These are phyloP conservation scores for Hoplias malabaricus DNA, from an alignment of 2,113 vertebrate species.

Conservation along the genomic window DNA sequence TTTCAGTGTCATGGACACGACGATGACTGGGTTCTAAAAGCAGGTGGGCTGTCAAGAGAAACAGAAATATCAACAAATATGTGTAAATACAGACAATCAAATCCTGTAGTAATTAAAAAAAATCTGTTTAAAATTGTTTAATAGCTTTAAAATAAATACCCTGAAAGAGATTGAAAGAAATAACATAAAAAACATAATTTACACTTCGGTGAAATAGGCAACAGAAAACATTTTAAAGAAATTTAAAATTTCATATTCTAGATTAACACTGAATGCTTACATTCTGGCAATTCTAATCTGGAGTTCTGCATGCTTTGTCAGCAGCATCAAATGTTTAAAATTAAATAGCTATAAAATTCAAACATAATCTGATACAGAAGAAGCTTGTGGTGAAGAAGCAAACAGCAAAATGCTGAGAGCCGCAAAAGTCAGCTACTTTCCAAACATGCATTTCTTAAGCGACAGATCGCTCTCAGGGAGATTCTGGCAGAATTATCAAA, in stretches of 20 bases:
- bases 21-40: slow-evolving; percentile 62
- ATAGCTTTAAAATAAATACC: slow-evolving; percentile 16
- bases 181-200: slow-evolving; percentile 15
- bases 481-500: not conserved
- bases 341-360: slow-evolving; percentile 9
- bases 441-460: not conserved
- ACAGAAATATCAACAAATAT: slow-evolving; percentile 14
- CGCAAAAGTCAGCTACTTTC: not conserved
- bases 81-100: not conserved
- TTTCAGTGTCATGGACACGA: slow-evolving; percentile 74
- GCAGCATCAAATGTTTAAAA: not conserved
- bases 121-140: not conserved
- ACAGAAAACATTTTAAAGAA: slow-evolving; percentile 51
- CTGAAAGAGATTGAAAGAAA: slow-evolving; percentile 55
- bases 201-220: slow-evolving; percentile 33
- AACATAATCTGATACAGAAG: slow-evolving; percentile 30
- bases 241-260: slow-evolving; percentile 47
- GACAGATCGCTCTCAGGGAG: not conserved
- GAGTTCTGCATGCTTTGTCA: not conserved
- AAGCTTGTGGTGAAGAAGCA: not conserved
- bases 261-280: slow-evolving; percentile 32
- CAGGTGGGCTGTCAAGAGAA: slow-evolving; percentile 59
- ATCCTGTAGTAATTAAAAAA: too few species aligned
- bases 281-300: slow-evolving; percentile 10
- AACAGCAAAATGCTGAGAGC: not conserved